Evolutionary conservation across 37 sponge, comb jelly and placozoan species (phyloP), one percentile per base, ranked within the genome.

Genomic region (Cliona cf. orientalis): DNA sequence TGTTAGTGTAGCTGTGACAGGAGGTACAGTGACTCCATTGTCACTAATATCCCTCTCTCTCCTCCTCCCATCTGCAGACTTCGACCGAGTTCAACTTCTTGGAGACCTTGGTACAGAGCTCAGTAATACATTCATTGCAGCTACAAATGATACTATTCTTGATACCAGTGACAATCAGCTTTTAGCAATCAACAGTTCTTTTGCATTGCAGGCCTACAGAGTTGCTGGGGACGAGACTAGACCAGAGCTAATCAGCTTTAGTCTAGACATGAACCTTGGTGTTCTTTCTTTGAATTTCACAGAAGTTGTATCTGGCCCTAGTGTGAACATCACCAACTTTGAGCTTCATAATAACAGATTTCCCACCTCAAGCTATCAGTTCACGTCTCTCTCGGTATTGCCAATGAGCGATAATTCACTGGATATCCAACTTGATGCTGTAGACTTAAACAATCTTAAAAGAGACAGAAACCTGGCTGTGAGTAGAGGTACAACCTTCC

Each of bases 381-480:
- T 92, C 4, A 69, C 84, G 22, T 45, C n/a, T 22, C 14, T 53
- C 1, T 42, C 59, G 26, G 32, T 5, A 22, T 23, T 53, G 19
- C 62, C 84, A 19, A 35, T 23, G n/a, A 91, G 84, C 23, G 71
- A 84, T 46, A 75, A 69, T 28, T 38, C 60, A 14, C 23, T 93
- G 19, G 58, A 43, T 32, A 69, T 89, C 3, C 35, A 78, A 33
- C 79, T 93, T 29, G 35, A 35, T 25, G 46, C 64, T 65, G 78
- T 76, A 36, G 81, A 85, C 49, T 69, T 96, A 2, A 91, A 95
- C 77, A 80, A 61, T 46, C 87, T 96, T 67, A 89, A 96, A 59
- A 31, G 70, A 29, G 73, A 66, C 37, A 34, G 74, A 26, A 32
- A 34, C 14, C 78, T 96, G 11, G 96, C 86, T 34, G 83, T 80